These are phyloP conservation scores for Nematolebias whitei DNA, from an alignment of 2,113 vertebrate genomes.

Conservation along the genomic window DNA sequence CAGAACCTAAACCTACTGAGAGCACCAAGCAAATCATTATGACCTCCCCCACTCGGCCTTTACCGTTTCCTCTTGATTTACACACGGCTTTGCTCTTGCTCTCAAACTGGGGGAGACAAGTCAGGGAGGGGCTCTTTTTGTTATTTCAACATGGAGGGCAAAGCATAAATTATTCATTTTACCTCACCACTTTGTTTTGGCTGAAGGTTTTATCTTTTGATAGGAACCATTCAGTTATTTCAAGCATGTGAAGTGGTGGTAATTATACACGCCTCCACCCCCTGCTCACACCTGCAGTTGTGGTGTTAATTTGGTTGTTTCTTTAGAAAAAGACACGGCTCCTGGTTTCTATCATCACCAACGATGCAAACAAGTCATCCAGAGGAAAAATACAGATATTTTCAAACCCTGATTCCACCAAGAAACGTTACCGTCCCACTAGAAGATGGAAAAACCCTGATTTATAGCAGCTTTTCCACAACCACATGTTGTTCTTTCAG, in stretches of 20 bases:
- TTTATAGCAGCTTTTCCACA: background rate
- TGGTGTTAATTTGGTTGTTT: background rate
- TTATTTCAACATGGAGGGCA: background rate
- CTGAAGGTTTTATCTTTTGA: background rate
- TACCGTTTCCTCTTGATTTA: conserved; percentile 12
- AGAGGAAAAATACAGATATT: background rate
- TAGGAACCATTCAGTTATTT: background rate
- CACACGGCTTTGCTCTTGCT: background rate
- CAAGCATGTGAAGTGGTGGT: too few relatives aligned
- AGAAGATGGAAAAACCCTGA: background rate
- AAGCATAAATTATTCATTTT: background rate
- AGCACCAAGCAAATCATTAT: background rate
- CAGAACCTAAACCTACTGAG: background rate
- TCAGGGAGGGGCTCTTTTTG: background rate
- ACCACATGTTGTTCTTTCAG: background rate
- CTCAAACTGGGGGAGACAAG: background rate
- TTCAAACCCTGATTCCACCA: background rate
- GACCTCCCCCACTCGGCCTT: conserved; percentile 13
- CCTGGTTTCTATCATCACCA: background rate
- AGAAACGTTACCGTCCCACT: background rate
- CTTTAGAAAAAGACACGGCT: background rate
- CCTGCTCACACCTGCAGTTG: background rate
- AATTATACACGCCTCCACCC: background rate
- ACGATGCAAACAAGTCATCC: background rate
- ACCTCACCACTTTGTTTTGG: background rate